phyloP scores from a whole-genome alignment of 92 coral and sea anemone genomes.

The Isaurus tuberculatus region DNA sequence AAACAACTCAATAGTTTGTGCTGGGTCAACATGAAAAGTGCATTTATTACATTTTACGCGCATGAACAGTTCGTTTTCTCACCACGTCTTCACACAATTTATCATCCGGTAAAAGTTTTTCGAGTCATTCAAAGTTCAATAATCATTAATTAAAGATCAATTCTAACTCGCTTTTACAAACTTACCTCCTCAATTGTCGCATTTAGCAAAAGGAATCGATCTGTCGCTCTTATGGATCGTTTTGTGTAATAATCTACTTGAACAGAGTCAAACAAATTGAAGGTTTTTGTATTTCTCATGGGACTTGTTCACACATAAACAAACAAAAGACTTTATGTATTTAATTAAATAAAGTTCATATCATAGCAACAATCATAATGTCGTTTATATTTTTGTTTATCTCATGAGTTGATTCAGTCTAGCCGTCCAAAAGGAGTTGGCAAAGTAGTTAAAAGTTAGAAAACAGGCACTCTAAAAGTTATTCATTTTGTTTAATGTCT shows the following conservation, averaged over 20 bases:
- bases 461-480: too few relatives aligned
- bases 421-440: too few relatives aligned
- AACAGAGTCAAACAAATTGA: not conserved
- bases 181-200: not conserved
- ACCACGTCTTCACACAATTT: not conserved
- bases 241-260: conserved; percentile 3
- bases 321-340: conserved; percentile 22
- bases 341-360: not conserved
- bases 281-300: conserved; percentile 21
- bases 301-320: conserved; percentile 16
- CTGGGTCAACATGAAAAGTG: not conserved
- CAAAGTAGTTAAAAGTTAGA: too few relatives aligned
- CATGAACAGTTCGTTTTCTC: not conserved
- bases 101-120: not conserved
- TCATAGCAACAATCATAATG: not conserved
- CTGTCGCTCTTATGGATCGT: conserved; percentile 7
- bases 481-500: too few relatives aligned
- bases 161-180: not conserved
- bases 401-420: not conserved
- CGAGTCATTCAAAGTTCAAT: not conserved
- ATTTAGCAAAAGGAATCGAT: conserved; percentile 12
- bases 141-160: not conserved
- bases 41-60: not conserved
- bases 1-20: too few relatives aligned
- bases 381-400: not conserved